Conservation (phyloP, 2,888 invertebrate species). For the Tribolium freemani region DNA sequence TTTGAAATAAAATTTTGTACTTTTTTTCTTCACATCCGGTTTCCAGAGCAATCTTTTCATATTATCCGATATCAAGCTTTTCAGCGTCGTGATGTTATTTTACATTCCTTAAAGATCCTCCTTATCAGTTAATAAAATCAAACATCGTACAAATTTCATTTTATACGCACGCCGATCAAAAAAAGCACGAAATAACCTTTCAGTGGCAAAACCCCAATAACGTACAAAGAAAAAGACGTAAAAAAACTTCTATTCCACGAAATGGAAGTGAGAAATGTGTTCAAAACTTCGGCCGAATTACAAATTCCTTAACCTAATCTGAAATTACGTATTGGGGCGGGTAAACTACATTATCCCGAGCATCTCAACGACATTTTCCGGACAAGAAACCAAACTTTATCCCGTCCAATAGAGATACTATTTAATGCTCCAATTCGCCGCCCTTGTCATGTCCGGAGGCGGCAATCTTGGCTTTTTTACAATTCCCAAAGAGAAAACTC, state of each 20-base stretch:
- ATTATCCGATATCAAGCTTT: neutral
- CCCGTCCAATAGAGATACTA: slow-evolving; percentile 17
- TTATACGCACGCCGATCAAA: neutral
- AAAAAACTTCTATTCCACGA: neutral
- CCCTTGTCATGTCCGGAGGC: slow-evolving; percentile 29
- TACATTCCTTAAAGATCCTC: neutral
- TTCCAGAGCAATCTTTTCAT: neutral
- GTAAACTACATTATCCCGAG: slow-evolving; percentile 30
- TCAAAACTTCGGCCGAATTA: slow-evolving; percentile 18
- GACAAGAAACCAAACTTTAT: slow-evolving; percentile 23
- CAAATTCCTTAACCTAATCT: slow-evolving; percentile 37
- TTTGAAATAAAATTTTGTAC: neutral
- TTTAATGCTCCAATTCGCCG: slow-evolving; percentile 21
- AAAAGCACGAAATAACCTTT: neutral
- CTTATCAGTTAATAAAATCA: neutral
- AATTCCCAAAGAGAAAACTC: neutral
- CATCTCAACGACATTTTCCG: slow-evolving; percentile 2
- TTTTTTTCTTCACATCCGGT: neutral
- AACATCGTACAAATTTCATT: neutral
- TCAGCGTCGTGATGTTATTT: neutral
- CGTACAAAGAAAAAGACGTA: neutral
- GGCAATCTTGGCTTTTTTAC: slow-evolving; percentile 6
- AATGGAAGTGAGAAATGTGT: slow-evolving; percentile 21
- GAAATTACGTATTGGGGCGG: slow-evolving; percentile 35
- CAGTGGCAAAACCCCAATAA: neutral